A percentile compares a stretch with the other conserved stretches of the same genome.
phyloP scores from a whole-genome alignment of 2,113 vertebrate genomes.

The Gallinago media region DNA sequence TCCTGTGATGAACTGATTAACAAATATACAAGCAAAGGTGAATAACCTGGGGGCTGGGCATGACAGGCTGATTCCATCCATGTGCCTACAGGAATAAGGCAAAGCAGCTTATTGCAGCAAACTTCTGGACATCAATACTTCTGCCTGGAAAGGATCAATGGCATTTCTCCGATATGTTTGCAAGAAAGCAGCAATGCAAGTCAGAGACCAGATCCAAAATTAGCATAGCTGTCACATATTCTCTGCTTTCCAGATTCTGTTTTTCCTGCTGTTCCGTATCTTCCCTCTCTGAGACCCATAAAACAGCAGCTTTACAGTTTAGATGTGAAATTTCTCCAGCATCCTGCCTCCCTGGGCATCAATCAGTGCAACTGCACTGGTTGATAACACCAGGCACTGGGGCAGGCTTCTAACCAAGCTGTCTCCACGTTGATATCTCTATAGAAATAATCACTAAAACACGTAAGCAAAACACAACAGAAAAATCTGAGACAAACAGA shows the following conservation, averaged over 20 bases:
- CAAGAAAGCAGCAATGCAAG: background rate
- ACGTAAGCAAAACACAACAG: background rate
- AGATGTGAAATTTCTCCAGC: background rate
- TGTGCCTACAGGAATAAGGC: background rate
- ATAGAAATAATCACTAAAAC: slow-evolving; percentile 10
- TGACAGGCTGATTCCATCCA: background rate
- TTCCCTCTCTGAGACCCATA: background rate
- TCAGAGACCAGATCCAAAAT: background rate
- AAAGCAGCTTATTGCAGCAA: background rate
- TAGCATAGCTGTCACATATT: background rate
- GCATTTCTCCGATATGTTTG: background rate
- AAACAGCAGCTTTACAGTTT: background rate
- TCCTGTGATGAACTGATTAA: background rate
- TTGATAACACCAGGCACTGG: background rate
- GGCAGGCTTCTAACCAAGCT: background rate
- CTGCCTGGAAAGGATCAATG: background rate
- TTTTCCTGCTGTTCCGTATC: background rate
- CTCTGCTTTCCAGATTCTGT: background rate
- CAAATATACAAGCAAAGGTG: background rate
- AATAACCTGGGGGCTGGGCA: background rate
- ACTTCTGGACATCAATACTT: background rate
- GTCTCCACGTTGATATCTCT: background rate
- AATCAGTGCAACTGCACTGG: background rate
- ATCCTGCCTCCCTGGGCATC: background rate
- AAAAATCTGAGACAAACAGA: background rate